A percentile compares a stretch with the other conserved stretches of the same genome.
Conservation (phyloP, 1,140 invertebrate genomes). For the Antheraea pernyi region DNA sequence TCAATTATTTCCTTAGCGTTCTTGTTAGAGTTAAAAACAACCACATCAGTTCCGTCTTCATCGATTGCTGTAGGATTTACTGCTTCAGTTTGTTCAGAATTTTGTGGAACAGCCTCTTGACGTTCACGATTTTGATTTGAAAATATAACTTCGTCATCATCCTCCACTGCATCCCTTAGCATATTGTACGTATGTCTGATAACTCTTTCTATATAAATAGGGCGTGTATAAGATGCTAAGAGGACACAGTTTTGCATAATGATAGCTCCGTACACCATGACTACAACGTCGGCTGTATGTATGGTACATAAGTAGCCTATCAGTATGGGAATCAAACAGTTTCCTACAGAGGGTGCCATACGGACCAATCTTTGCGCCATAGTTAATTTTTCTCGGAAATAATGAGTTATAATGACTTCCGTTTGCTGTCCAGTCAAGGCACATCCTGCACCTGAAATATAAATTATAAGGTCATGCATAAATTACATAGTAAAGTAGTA, state of each 20-base stretch:
- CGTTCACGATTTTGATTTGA: slow-evolving; percentile 47
- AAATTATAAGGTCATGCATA: too few relatives aligned
- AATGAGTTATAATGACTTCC: slow-evolving; percentile 73
- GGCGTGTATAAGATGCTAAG: slow-evolving; percentile 62
- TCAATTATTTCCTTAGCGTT: slow-evolving; percentile 65
- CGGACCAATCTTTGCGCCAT: slow-evolving; percentile 61
- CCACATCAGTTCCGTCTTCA: slow-evolving; percentile 62
- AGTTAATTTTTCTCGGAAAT: slow-evolving; percentile 69
- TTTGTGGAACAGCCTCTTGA: slow-evolving; percentile 11
- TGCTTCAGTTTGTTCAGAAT: slow-evolving; percentile 12
- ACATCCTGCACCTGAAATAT: slow-evolving; percentile 63
- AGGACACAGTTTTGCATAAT: slow-evolving; percentile 74
- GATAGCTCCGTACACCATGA: slow-evolving; percentile 69
- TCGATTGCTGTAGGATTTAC: slow-evolving; percentile 43
- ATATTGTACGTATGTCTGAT: slow-evolving; percentile 71
- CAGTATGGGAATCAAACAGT: slow-evolving; percentile 58
- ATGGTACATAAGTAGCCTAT: slow-evolving; percentile 57
- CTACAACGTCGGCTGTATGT: slow-evolving; percentile 52
- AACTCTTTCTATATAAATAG: slow-evolving; percentile 68
- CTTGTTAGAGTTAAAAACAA: slow-evolving; percentile 64
- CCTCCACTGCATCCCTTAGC: slow-evolving; percentile 65
- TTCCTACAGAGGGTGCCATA: slow-evolving; percentile 65
- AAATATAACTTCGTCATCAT: slow-evolving; percentile 76
- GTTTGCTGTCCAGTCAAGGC: slow-evolving; percentile 73
- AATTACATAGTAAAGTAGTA: too few relatives aligned